Evolutionary conservation across 2,888 invertebrate species (phyloP).

Genomic region (Eupelmus urozonus): DNA sequence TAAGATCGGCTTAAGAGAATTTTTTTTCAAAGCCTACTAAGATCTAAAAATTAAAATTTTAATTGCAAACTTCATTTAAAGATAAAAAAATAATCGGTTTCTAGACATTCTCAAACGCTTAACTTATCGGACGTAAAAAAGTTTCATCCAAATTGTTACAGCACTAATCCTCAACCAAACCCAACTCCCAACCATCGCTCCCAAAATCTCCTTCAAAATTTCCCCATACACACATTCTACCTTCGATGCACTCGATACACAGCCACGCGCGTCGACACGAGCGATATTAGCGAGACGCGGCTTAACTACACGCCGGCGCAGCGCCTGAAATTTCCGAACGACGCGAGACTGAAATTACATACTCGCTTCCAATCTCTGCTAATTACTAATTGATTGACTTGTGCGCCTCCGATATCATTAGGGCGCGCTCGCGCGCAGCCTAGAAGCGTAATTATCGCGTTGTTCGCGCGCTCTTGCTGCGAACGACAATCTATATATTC

Average conservation of each 20-base stretch:
- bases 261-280: slow-evolving; percentile 4
- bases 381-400: slow-evolving; percentile 68
- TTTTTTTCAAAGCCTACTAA: no score
- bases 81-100: no score
- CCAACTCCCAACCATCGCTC: no score
- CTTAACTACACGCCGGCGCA: neutral
- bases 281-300: neutral
- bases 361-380: slow-evolving; percentile 57
- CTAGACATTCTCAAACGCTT: no score
- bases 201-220: no score
- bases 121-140: no score
- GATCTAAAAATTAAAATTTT: no score
- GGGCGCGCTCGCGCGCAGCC: neutral
- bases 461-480: slow-evolving; percentile 9
- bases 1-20: no score
- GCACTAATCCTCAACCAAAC: no score
- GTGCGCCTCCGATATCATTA: slow-evolving; percentile 53
- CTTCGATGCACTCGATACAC: slow-evolving; percentile 11
- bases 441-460: slow-evolving; percentile 43
- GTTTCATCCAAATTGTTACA: no score
- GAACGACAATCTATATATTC: slow-evolving; percentile 41
- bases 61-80: no score
- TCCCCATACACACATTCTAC: no score
- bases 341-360: slow-evolving; percentile 18
- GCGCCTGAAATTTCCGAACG: neutral